These are phyloP conservation scores for Carduelis carduelis DNA, from an alignment of 2,797 vertebrate species.

Conservation along the genomic window DNA sequence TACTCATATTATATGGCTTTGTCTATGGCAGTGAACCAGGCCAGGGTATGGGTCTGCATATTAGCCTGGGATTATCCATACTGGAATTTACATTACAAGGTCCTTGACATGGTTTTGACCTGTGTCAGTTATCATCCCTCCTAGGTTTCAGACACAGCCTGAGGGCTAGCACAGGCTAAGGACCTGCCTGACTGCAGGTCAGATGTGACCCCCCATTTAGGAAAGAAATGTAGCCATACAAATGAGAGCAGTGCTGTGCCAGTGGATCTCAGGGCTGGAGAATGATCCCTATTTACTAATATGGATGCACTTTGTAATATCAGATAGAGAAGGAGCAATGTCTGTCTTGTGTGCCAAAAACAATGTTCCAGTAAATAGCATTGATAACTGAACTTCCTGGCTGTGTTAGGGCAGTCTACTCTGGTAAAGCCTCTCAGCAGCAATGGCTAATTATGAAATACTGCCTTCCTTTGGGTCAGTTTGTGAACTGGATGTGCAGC, in stretches of 20 bases:
- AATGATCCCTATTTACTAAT: background rate
- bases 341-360: background rate
- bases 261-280: background rate
- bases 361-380: background rate
- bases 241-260: background rate
- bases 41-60: background rate
- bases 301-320: background rate
- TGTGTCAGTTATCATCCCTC: background rate
- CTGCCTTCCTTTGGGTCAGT: background rate
- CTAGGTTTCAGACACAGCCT: background rate
- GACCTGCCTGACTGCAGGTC: background rate
- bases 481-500: background rate
- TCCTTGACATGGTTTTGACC: background rate
- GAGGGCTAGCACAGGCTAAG: background rate
- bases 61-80: background rate
- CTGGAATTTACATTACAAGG: background rate
- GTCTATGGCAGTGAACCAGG: background rate
- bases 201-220: background rate
- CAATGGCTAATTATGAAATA: background rate
- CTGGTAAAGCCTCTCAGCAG: background rate
- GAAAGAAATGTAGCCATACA: background rate
- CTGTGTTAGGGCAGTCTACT: background rate
- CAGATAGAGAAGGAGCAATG: background rate
- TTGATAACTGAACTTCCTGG: background rate
- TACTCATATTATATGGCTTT: background rate